Conservation (phyloP, 2,113 vertebrate species). For the Pollachius pollachius region DNA sequence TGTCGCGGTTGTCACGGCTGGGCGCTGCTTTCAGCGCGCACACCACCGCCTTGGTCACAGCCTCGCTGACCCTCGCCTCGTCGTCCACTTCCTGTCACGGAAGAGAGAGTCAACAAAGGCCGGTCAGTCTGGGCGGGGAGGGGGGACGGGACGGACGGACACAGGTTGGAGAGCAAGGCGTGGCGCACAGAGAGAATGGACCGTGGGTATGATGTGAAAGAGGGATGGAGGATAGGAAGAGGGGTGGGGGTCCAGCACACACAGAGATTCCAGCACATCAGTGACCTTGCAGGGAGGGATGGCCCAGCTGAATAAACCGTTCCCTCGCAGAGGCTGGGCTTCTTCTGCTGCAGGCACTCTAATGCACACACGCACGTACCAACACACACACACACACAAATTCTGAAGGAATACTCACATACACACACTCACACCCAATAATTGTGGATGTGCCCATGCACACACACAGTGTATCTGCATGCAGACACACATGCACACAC, state of each 20-base stretch:
- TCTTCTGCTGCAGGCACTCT: too few species aligned
- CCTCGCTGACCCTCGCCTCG: slow-evolving; percentile 84
- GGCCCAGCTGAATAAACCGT: slow-evolving; percentile 23
- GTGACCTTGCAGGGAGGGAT: slow-evolving; percentile 30
- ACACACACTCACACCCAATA: too few species aligned
- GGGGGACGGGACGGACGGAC: neutral
- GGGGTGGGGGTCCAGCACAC: too few species aligned
- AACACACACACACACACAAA: neutral
- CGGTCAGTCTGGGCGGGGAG: neutral
- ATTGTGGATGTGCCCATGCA: too few species aligned
- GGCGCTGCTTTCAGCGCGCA: slow-evolving; percentile 83
- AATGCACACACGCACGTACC: slow-evolving; percentile 4
- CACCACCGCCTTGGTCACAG: slow-evolving; percentile 83
- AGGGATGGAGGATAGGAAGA: too few species aligned
- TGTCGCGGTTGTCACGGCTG: slow-evolving; percentile 59
- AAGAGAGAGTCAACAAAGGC: slow-evolving; percentile 2
- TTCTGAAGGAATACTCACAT: neutral
- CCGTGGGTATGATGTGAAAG: too few species aligned
- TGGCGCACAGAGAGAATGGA: too few species aligned
- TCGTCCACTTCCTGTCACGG: slow-evolving; percentile 83
- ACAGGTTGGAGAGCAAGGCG: slow-evolving; percentile 4
- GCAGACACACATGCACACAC: neutral
- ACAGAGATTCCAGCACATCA: neutral
- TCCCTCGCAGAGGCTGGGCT: slow-evolving; percentile 7
- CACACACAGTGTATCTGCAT: too few species aligned